A percentile compares a stretch with the other conserved stretches of the same genome.
Evolutionary conservation across 2,888 invertebrate genomes (phyloP).

Genomic region (Melipona beecheii): DNA sequence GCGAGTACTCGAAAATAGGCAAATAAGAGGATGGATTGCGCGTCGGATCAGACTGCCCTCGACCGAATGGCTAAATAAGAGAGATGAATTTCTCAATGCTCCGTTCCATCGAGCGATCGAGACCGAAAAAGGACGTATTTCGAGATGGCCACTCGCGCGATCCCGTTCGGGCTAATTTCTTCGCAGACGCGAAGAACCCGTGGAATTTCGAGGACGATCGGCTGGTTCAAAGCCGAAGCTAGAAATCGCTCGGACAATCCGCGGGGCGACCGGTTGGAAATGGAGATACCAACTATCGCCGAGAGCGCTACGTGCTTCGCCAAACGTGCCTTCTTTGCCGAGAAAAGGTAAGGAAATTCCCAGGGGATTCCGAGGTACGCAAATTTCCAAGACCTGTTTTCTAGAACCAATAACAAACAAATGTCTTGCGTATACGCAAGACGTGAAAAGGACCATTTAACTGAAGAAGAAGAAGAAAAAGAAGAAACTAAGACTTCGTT

Average conservation of each 20-base stretch:
- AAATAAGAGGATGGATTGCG: conserved; percentile 6
- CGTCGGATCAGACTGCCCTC: conserved; percentile 15
- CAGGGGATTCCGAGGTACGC: conserved; percentile 9
- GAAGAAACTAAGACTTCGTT: too few species aligned
- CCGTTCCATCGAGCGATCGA: conserved; percentile 22
- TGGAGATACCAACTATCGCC: conserved; percentile 19
- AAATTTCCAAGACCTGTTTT: conserved; percentile 7
- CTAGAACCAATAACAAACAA: background rate
- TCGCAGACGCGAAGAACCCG: conserved; percentile 28
- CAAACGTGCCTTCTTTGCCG: conserved; percentile 26
- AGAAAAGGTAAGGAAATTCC: conserved; percentile 5
- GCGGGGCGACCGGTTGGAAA: conserved; percentile 18
- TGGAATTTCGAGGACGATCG: conserved; percentile 61
- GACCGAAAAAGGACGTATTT: conserved; percentile 46
- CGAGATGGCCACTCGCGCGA: conserved; percentile 8
- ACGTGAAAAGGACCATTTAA: too few species aligned
- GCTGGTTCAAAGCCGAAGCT: conserved; percentile 1
- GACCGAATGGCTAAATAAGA: conserved; percentile 36
- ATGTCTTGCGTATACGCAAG: too few species aligned
- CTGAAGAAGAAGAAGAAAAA: too few species aligned
- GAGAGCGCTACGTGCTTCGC: conserved; percentile 6
- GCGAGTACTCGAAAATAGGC: conserved; percentile 10
- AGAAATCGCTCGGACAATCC: conserved; percentile 33
- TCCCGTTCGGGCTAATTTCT: conserved; percentile 41
- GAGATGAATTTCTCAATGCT: conserved; percentile 49